Base-by-base conservation (phyloP, 2,113 vertebrate species). In the Symphodus melops region DNA sequence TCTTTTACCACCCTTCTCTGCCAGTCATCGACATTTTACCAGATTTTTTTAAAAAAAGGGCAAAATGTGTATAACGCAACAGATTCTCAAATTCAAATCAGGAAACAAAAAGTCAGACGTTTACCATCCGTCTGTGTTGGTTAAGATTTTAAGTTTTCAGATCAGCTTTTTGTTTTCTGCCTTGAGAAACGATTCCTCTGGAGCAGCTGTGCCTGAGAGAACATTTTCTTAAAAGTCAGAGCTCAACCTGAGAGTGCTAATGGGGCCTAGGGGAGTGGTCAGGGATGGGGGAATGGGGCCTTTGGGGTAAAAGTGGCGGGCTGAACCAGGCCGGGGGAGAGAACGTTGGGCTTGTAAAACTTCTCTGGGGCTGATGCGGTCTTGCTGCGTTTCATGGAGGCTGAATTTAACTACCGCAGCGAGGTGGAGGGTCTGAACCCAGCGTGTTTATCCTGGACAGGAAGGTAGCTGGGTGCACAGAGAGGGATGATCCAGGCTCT, bases 361-460 rank as follows among this genome's bases (percentile, higher is more conserved):
- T 53, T 49, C 76, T 77, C 71, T 62, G 51, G 74, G 75, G 76
- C 75, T 71, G 80, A 82, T 81, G 82, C 41, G 23, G 86, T 78
- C 75, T 86, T 23, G 48, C 72, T 63, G 81, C 7, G 57, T 84
- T 88, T 92, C 88, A 89, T 21, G 60, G 81, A 69, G 84, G 74
- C 76, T 89, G 86, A 89, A 68, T 81, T 93, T 88, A 91, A 92
- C 81, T 73, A 82, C 85, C 67, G 69, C 55, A 44, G 75, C 74
- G 48, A 77, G 86, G 88, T 81, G 90, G 90, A 93, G 88, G 87
- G 86, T 89, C 91, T 21, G 21, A 57, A 63, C 25, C 33, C 36
- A 7, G 41, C 54, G 39, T 92, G 85, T 92, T 92, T 81, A 79
- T 87, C 72, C 87, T 88, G 84, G 86, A 84, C 53, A 42, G 21